Base-by-base conservation (phyloP, 2,797 vertebrate species). In the Phataginus tetradactyla region DNA sequence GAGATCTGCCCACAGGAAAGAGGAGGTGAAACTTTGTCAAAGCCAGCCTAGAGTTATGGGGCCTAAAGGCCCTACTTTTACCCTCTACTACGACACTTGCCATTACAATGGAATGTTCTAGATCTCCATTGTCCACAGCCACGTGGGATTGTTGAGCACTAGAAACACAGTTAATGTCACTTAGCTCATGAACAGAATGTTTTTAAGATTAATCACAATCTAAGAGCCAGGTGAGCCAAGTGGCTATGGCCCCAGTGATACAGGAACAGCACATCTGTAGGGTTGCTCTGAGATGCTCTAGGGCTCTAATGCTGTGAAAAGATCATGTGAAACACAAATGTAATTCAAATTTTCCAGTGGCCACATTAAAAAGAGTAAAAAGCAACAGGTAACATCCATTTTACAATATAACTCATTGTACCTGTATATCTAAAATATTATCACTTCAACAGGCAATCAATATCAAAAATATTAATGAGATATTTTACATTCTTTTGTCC, bases 191-290 rank as follows among this genome's bases (percentile, higher is more conserved):
- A 42, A 69, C 69, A 69, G 7, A 78, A 39, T 45, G 9, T 37
- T 34, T 55, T 66, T 34, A 74, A 39, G 13, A 53, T 39, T 53
- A 23, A 79, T 57, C 42, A 29, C 66, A 72, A 83, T 84, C 11
- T 10, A 66, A 81, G 37, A 92, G 61, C 37, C n/a, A 14, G 14
- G 9, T 13, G 21, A n/a, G 15, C 75, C 25, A 42, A 14, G 11
- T 27, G 27, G 34, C 20, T 42, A 6, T 3, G 10, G 12, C 14
- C 3, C 1, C 5, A 57, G 78, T 21, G 7, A 0, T 5, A 29
- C 4, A 68, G 64, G 5, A 53, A 8, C 2, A 12, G 51, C 68
- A 53, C 17, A 14, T 10, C 13, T 10, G 3, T 0, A 12, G 63
- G 6, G 18, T 11, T 9, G 1, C 13, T 83, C 14, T 45, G 64